A percentile compares a stretch with the other conserved stretches of the same genome.
phyloP scores from a whole-genome alignment of 2,113 vertebrate species.

The Notarius lentiginosus region DNA sequence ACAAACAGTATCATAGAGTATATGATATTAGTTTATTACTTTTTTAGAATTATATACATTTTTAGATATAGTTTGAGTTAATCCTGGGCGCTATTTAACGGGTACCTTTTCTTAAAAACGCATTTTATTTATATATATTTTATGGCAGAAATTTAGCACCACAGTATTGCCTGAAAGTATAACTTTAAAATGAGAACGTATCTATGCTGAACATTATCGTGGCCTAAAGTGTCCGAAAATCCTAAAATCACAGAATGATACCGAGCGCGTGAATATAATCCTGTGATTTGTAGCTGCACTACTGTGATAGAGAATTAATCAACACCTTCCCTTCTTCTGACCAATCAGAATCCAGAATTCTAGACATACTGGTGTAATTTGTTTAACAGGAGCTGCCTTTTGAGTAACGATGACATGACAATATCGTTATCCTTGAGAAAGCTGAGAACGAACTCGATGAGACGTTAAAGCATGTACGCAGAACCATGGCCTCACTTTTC shows the following conservation, averaged over 20 bases:
- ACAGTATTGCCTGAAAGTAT: neutral
- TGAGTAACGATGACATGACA: neutral
- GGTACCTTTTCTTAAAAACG: neutral
- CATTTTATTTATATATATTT: too few species aligned
- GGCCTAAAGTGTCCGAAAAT: neutral
- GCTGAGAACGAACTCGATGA: slow-evolving; percentile 10
- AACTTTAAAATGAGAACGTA: neutral
- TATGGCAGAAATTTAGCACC: neutral
- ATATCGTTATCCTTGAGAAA: neutral
- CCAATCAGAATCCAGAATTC: neutral
- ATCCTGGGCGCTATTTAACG: neutral
- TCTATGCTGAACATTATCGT: neutral
- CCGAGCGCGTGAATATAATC: neutral
- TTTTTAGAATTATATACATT: neutral
- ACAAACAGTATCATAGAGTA: neutral
- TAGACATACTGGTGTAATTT: neutral
- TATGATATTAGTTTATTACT: neutral
- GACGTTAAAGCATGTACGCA: neutral
- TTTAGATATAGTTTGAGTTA: neutral
- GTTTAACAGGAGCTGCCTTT: neutral
- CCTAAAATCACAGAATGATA: neutral
- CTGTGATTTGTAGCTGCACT: neutral
- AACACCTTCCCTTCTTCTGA: neutral
- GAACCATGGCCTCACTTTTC: too few species aligned
- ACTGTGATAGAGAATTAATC: neutral